Conservation (phyloP, 2,888 invertebrate genomes). For the Hemaris fuciformis region DNA sequence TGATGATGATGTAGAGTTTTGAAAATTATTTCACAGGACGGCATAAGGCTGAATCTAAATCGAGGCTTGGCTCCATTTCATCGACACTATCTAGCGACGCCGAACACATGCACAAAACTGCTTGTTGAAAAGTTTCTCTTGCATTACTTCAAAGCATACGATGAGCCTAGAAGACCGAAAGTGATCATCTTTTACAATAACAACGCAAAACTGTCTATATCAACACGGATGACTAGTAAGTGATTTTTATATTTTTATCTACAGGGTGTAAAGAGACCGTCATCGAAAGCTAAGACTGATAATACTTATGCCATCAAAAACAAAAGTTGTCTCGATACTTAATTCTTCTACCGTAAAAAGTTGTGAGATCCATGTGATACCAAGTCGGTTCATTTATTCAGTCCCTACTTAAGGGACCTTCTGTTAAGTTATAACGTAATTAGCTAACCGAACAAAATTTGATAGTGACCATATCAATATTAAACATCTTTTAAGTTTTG, state of each 20-base stretch:
- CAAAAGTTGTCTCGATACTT: too few relatives aligned
- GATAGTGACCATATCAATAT: too few relatives aligned
- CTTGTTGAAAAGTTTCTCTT: constrained; percentile 64
- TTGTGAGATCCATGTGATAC: too few relatives aligned
- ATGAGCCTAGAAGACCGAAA: constrained; percentile 12
- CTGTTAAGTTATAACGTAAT: too few relatives aligned
- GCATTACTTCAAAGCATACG: constrained; percentile 56
- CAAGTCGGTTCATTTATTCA: too few relatives aligned
- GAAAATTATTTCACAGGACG: constrained; percentile 64
- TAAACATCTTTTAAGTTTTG: too few relatives aligned
- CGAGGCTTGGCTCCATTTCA: constrained; percentile 55
- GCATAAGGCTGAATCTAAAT: constrained; percentile 54
- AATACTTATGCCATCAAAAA: too few relatives aligned
- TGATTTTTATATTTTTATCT: background rate
- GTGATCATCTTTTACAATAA: constrained; percentile 43
- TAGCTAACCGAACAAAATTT: too few relatives aligned
- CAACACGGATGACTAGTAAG: constrained; percentile 40
- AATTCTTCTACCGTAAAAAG: too few relatives aligned
- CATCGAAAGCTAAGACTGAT: too few relatives aligned
- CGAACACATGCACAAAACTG: constrained; percentile 38
- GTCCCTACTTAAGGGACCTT: too few relatives aligned
- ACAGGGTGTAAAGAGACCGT: background rate
- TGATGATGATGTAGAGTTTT: too few relatives aligned
- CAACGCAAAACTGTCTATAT: constrained; percentile 39
- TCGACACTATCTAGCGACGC: constrained; percentile 46